Evolutionary conservation across 2,797 vertebrate genomes (phyloP), one percentile per base, ranked within the genome.

Genomic region (Arremon brunneinucha): DNA sequence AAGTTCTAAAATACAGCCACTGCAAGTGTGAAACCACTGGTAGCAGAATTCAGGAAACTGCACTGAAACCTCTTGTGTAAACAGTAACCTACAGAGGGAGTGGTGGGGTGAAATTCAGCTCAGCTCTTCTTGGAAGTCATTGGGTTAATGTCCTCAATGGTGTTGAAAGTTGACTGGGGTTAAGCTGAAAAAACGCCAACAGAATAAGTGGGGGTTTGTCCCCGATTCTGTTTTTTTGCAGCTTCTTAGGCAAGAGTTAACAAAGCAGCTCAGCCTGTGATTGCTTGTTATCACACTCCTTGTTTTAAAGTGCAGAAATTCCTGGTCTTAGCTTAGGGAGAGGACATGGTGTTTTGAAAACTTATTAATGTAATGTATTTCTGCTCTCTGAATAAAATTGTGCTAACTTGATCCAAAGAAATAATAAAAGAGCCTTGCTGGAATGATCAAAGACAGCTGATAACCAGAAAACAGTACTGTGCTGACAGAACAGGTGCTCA

Each of bases 121-220:
- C 49, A 62, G 14, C 57, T 87, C 0, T 56, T 89, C 34, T 67
- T 87, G 56, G 49, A 77, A 85, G 12, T 34, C 35, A 44, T 79
- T 88, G 47, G 44, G 32, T 83, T 93, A 28, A 78, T 79, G 63
- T 92, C 27, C 56, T 87, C 49, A 72, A 27, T 14, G 2, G 8
- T 77, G 77, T 63, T 95, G 64, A 84, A 84, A 89, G 18, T 27
- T 94, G 75, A 27, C 43, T 87, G 14, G 46, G 30, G 41, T 91
- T 90, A 77, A 75, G 44, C 21, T 85, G 70, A 77, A 67, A 81
- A 44, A 63, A 53, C 1, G 5, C 8, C 30, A 79, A 41, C 15
- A 49, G 37, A 27, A 8, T 22, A 56, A 74, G 46, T 78, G 35
- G 13, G 16, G 8, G 32, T 23, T 88, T 68, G 30, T 62, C 19